Conservation (phyloP, 2,888 invertebrate genomes). For the Scelioninae gen. 1 region DNA sequence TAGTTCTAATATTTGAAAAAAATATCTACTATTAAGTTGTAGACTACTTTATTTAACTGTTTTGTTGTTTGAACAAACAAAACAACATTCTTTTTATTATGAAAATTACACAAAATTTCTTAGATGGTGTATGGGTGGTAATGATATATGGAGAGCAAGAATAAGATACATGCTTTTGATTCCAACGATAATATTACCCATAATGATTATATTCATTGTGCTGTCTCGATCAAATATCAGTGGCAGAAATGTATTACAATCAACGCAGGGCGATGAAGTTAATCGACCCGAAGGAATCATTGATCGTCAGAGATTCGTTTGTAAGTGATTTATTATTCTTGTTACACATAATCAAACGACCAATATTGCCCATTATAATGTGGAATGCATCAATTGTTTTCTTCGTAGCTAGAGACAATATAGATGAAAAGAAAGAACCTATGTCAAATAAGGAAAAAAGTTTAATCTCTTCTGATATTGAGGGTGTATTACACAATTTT, state of each 20-base stretch:
- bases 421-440: conserved; percentile 86
- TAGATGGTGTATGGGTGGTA: conserved; percentile 85
- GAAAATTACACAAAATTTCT: neutral
- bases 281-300: conserved; percentile 38
- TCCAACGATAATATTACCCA: conserved; percentile 82
- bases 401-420: conserved; percentile 59
- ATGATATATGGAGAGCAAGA: conserved; percentile 83
- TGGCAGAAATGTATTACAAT: conserved; percentile 72
- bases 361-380: conserved; percentile 16
- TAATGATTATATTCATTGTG: conserved; percentile 80
- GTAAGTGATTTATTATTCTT: conserved; percentile 59
- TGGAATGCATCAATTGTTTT: conserved; percentile 24
- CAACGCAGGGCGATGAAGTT: conserved; percentile 49
- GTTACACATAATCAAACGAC: conserved; percentile 8
- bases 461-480: conserved; percentile 86
- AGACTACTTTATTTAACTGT: too few relatives aligned
- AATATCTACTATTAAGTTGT: too few relatives aligned
- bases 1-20: too few relatives aligned
- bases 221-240: conserved; percentile 77
- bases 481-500: conserved; percentile 54
- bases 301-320: conserved; percentile 55
- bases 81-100: neutral
- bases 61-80: too few relatives aligned
- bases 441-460: conserved; percentile 88
- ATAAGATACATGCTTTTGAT: conserved; percentile 83